Evolutionary conservation across 1,140 invertebrate species (phyloP), one percentile per base, ranked within the genome.

Genomic region (Conopomorpha cramerella): DNA sequence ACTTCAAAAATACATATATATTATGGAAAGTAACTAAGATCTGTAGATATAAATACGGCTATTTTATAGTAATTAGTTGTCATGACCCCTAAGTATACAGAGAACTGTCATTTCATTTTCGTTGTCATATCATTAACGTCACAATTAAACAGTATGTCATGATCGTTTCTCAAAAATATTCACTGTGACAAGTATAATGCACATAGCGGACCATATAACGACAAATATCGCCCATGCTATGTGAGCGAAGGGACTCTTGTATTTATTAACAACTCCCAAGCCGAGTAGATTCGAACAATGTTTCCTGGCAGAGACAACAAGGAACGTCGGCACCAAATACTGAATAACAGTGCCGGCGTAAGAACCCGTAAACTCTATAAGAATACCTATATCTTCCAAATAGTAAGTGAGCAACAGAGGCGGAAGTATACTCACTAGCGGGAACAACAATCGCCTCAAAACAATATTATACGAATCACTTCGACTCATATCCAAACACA

Each of bases 291-390:
- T 73, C 14, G 61, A 61, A 36, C 88, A 87, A 37, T 82, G 80
- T 32, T 83, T 81, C 29, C 95, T 80, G 0, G 93, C 89, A 46
- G 82, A 85, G 55, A 90, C 86, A 3, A 98, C 93, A 16, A 99
- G 73, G 30, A 87, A 81, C 0, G 91, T 90, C 0, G 96, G 97
- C 49, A 99, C 91, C 1, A 98, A 65, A 78, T 99, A 99, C 68
- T 99, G 96, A 41, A 99, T 96, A 2, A 86, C 89, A 11, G 91
- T 86, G 1, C 96, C 96, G 2, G 94, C 93, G 74, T 94, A 98
- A 0, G 93, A 90, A 3, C 95, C 95, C 1, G 93, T 97, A 42
- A 96, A 86, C 23, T 88, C 82, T n/a, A 92, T 85, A 10, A 90
- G 63, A 25, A 80, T 66, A 4, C 84, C 81, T 14, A 90, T 76